These are phyloP conservation scores for Macroteleia sp. DNA, from an alignment of 2,888 invertebrate genomes.

Conservation along the genomic window DNA sequence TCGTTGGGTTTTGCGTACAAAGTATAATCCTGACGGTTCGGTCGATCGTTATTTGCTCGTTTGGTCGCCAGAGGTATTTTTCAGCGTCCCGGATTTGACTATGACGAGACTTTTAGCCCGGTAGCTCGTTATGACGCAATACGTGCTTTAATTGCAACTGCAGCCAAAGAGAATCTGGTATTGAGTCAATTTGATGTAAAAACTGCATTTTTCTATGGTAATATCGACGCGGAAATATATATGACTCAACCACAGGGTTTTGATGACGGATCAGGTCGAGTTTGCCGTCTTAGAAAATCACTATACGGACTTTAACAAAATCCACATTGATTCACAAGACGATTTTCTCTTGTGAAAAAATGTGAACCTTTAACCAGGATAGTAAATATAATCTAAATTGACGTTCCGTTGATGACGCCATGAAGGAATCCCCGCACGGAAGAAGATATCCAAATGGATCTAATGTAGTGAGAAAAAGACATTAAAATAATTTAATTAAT, in stretches of 20 bases:
- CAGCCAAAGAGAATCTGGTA: slow-evolving; percentile 1
- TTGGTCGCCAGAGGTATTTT: slow-evolving; percentile 16
- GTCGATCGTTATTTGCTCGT: background rate
- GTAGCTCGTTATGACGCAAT: slow-evolving; percentile 21
- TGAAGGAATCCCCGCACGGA: too few species aligned
- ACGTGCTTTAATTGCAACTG: slow-evolving; percentile 2
- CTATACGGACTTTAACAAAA: too few species aligned
- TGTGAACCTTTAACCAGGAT: too few species aligned
- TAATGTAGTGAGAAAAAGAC: too few species aligned
- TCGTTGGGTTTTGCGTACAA: too few species aligned
- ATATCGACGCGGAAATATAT: background rate
- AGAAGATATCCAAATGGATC: too few species aligned
- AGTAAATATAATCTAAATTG: too few species aligned
- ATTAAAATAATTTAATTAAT: too few species aligned
- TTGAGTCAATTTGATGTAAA: slow-evolving; percentile 11
- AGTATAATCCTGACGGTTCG: background rate
- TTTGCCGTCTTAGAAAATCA: too few species aligned
- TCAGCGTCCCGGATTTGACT: slow-evolving; percentile 11
- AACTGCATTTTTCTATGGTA: slow-evolving; percentile 9
- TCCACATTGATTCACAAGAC: too few species aligned
- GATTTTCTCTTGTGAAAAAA: too few species aligned
- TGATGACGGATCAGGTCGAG: slow-evolving; percentile 1
- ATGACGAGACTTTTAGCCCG: slow-evolving; percentile 5
- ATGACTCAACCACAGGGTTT: slow-evolving; percentile 23
- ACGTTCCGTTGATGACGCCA: too few species aligned